phyloP scores from a whole-genome alignment of 64 coral and sea anemone genomes.

The Stichodactyla mertensii region DNA sequence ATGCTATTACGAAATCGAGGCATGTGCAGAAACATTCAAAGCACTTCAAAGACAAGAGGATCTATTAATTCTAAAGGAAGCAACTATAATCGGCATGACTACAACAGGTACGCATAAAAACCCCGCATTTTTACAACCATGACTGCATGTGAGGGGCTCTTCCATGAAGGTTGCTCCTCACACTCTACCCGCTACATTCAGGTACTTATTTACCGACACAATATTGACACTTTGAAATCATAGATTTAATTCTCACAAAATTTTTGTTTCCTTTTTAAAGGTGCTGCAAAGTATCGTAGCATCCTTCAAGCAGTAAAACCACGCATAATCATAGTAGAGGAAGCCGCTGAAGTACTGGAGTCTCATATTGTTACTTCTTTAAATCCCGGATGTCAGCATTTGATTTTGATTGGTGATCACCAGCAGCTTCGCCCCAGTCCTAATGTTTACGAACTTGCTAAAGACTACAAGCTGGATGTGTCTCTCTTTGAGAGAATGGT shows the following conservation, averaged over 20 bases:
- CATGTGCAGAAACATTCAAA: conserved; percentile 24
- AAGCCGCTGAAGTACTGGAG: conserved; percentile 63
- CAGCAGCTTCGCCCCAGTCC: conserved; percentile 46
- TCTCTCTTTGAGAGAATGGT: conserved; percentile 59
- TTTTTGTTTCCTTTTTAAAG: not conserved
- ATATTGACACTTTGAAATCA: not conserved
- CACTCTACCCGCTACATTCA: no score
- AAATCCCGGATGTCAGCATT: conserved; percentile 41
- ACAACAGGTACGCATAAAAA: conserved; percentile 58
- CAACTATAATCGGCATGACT: conserved; percentile 81
- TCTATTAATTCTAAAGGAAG: conserved; percentile 52
- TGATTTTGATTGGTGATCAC: conserved; percentile 60
- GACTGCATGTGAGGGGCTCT: not conserved
- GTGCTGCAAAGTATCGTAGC: conserved; percentile 23
- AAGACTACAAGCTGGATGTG: conserved; percentile 34
- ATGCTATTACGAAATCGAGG: conserved; percentile 29
- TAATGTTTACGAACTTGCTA: conserved; percentile 31
- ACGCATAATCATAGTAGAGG: conserved; percentile 36
- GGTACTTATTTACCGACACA: not conserved
- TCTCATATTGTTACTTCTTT: conserved; percentile 46
- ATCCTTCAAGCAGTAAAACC: conserved; percentile 28
- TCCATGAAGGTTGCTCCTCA: no score
- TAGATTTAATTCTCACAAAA: not conserved
- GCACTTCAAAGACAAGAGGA: conserved; percentile 56
- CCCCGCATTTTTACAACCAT: not conserved